These are phyloP conservation scores for Machimus rusticus DNA, from an alignment of 2,888 invertebrate genomes.

Conservation along the genomic window DNA sequence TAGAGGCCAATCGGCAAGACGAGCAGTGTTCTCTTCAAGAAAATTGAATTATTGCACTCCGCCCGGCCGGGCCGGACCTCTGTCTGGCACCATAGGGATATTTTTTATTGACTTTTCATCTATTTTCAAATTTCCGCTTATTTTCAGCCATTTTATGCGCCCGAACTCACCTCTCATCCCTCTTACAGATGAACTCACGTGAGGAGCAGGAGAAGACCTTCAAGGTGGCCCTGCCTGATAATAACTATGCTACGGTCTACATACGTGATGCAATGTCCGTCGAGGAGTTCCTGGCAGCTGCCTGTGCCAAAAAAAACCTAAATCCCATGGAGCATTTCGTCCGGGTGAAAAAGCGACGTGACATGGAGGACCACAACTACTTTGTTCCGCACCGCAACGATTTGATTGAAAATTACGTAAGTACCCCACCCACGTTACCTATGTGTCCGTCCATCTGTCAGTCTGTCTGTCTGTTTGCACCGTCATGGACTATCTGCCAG, in stretches of 20 bases:
- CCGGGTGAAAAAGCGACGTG: constrained; percentile 89
- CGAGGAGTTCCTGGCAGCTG: constrained; percentile 92
- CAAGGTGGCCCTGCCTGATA: constrained; percentile 89
- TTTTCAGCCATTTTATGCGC: constrained; percentile 8
- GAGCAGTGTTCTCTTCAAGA: neutral
- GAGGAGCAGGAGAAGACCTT: constrained; percentile 88
- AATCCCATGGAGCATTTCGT: constrained; percentile 97
- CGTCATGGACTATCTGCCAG: neutral
- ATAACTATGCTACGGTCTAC: constrained; percentile 81
- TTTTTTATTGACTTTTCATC: constrained; percentile 30
- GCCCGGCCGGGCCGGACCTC: neutral
- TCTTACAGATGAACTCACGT: constrained; percentile 78
- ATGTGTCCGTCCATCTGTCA: neutral
- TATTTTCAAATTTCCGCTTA: constrained; percentile 24
- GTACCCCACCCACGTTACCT: constrained; percentile 58
- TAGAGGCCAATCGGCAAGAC: neutral
- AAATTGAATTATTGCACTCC: neutral
- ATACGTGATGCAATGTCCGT: constrained; percentile 93
- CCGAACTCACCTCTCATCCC: neutral
- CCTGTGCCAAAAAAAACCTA: constrained; percentile 89
- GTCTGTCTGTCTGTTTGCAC: neutral
- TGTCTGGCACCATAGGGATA: neutral
- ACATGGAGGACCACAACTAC: constrained; percentile 95
- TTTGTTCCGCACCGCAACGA: constrained; percentile 95
- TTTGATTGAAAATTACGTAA: constrained; percentile 93